Conservation (phyloP, 2,888 invertebrate genomes). For the Lasioglossum calceatum region DNA sequence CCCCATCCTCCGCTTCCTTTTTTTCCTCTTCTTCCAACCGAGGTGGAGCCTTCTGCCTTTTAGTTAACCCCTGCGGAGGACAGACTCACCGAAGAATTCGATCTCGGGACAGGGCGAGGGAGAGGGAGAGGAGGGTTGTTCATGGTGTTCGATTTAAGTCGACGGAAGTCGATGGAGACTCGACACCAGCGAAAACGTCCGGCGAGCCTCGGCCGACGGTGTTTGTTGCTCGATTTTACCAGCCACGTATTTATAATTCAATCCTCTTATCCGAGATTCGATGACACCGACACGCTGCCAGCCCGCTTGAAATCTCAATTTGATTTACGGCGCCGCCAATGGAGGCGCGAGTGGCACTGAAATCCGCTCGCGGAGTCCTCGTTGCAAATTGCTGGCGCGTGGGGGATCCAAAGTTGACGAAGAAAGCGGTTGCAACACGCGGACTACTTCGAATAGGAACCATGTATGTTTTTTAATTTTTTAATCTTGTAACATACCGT, state of each 20-base stretch:
- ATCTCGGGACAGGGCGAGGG: constrained; percentile 23
- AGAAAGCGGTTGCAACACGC: neutral
- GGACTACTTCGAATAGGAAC: no score
- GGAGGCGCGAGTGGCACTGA: neutral
- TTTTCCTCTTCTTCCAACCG: neutral
- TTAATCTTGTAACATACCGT: no score
- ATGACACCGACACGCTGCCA: constrained; percentile 61
- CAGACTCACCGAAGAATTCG: constrained; percentile 56
- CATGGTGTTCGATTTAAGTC: constrained; percentile 52
- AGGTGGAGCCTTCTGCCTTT: constrained; percentile 31
- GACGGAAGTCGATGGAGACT: constrained; percentile 44
- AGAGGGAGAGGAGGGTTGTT: neutral
- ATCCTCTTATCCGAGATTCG: constrained; percentile 64
- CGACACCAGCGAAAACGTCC: constrained; percentile 51
- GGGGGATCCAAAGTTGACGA: neutral
- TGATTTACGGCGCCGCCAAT: constrained; percentile 41
- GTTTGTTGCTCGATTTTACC: constrained; percentile 34
- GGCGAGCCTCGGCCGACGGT: neutral
- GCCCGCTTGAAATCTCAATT: constrained; percentile 57
- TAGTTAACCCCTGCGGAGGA: constrained; percentile 28
- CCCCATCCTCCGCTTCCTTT: neutral
- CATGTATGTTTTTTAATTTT: no score
- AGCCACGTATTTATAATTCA: constrained; percentile 58
- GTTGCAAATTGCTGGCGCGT: neutral
- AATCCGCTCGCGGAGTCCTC: neutral